Evolutionary conservation across 2,888 invertebrate species (phyloP), one percentile per base, ranked within the genome.

Genomic region (Dryomyza anilis): DNA sequence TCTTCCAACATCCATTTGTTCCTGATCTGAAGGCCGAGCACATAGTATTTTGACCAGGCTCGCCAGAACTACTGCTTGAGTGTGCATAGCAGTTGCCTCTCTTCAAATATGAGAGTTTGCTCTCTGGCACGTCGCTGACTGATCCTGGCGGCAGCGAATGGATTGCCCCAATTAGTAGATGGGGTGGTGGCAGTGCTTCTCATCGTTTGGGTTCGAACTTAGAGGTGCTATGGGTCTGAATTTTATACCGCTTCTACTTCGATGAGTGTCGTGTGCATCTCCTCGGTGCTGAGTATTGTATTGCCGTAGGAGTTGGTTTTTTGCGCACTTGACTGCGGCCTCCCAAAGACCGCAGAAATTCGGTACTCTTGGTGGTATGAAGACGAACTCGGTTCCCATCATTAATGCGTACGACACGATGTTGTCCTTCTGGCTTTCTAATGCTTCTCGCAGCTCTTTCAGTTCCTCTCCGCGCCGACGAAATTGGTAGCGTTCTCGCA

Each of bases 401-500:
- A 5, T 27, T 14, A 46, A 33, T 14, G 56, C 55, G 29, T 14
- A 25, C 8, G 23, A 30, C 23, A 46, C 7, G 8, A 62, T 12
- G 12, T 7, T 7, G 10, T 12, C 23, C 0, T n/a, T n/a, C 7
- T 53, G 39, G 0, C 25, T 7, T 0, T 45, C 14, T 29, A 53
- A 62, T 14, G 29, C 29, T 2, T 29, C 21, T n/a, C 14, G 29
- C 0, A 62, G 23, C 2, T 53, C 45, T 45, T 53, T n/a, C 14
- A 62, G 27, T 29, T 65, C 21, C 16, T 27, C 12, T 63, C 55
- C 16, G 66, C 61, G 43, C 64, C 60, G 14, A 59, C 48, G 27
- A 39, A 57, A 10, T 60, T 60, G 16, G 60, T 60, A 2, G 60
- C 60, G 46, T 61, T 61, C 45, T 60, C 65, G 39, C 52, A 25